Conservation (phyloP, 2,888 invertebrate genomes). For the Aporophyla lueneburgensis region DNA sequence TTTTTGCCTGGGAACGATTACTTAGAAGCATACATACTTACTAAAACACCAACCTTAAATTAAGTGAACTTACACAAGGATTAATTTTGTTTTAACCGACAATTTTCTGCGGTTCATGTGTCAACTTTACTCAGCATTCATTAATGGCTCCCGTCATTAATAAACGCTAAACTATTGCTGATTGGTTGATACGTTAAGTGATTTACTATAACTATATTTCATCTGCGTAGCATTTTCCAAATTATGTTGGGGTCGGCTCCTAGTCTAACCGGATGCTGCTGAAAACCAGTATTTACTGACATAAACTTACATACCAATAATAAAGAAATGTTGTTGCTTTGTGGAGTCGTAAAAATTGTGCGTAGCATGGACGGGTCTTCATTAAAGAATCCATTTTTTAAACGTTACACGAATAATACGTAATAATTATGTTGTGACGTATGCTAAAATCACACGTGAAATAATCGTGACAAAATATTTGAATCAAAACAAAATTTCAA, state of each 20-base stretch:
- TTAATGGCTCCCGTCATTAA: too few relatives aligned
- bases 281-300: too few relatives aligned
- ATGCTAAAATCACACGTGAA: slow-evolving; percentile 19
- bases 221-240: too few relatives aligned
- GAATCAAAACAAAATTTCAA: background rate
- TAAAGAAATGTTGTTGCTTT: background rate
- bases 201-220: too few relatives aligned
- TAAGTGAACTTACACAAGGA: background rate
- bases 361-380: background rate
- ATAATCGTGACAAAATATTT: slow-evolving; percentile 5
- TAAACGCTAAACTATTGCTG: too few relatives aligned
- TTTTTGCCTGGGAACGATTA: background rate
- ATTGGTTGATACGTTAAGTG: too few relatives aligned
- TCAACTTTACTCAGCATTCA: too few relatives aligned
- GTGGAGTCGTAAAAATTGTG: background rate
- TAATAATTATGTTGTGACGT: slow-evolving; percentile 3
- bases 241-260: too few relatives aligned
- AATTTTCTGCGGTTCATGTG: background rate
- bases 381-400: background rate
- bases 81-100: background rate
- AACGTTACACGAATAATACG: background rate
- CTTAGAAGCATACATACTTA: background rate
- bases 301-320: background rate
- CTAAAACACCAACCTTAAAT: background rate
- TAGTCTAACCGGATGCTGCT: too few relatives aligned